These are phyloP conservation scores for Rhizoglyphus robini DNA, from an alignment of 1,140 invertebrate species.

Conservation along the genomic window DNA sequence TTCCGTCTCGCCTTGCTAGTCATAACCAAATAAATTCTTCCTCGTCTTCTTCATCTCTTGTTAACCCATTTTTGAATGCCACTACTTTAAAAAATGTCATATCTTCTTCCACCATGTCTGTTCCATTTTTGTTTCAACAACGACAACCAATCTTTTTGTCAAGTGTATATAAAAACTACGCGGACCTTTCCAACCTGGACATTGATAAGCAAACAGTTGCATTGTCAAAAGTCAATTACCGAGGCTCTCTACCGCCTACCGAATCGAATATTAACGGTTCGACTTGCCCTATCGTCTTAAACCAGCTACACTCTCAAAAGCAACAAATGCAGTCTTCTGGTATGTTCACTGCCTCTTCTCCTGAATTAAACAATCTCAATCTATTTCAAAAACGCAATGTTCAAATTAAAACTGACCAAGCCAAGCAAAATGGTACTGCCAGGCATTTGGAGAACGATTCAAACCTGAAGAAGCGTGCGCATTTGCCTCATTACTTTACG, in stretches of 20 bases:
- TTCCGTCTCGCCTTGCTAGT: constrained; percentile 14
- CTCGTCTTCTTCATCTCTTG: neutral
- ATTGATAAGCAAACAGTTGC: neutral
- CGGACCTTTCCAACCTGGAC: constrained; percentile 10
- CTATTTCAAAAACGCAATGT: neutral
- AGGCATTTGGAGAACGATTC: neutral
- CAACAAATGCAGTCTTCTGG: neutral
- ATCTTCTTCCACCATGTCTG: neutral
- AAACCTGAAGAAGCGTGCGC: neutral
- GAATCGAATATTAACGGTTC: neutral
- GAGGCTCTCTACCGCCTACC: neutral
- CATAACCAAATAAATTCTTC: constrained; percentile 3
- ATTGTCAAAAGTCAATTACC: neutral
- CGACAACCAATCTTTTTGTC: neutral
- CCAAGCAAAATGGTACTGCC: neutral
- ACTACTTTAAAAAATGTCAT: neutral
- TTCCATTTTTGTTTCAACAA: neutral
- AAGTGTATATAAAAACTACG: constrained; percentile 14
- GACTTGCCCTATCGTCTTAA: neutral
- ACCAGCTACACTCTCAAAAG: neutral
- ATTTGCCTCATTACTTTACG: neutral
- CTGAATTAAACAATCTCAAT: neutral
- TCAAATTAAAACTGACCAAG: neutral
- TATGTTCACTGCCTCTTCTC: constrained; percentile 5
- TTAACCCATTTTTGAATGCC: neutral